Evolutionary conservation across 2,888 invertebrate genomes (phyloP), one percentile per base, ranked within the genome.

Genomic region (Parnassius smintheus): DNA sequence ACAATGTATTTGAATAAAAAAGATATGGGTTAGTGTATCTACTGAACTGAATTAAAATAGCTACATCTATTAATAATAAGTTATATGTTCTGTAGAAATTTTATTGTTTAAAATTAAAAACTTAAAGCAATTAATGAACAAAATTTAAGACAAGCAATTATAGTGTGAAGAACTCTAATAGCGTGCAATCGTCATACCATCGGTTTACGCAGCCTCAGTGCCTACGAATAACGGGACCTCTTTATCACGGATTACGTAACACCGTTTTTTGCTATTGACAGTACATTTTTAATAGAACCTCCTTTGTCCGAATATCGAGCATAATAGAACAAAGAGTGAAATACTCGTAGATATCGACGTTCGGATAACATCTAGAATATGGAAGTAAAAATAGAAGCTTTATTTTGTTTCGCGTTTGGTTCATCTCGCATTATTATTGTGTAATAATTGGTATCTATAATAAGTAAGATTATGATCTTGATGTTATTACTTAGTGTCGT

Each of bases 201-300:
- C 50, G 67, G 60, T 66, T 59, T 59, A 57, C 59, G 57, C 51
- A 60, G 55, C 18, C 55, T 9, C 41, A 56, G 61, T 53, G 10
- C 56, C 46, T 35, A 52, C 51, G 50, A 55, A 18, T 65, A 62
- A 80, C 83, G 81, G 83, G 69, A 72, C 66, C 49, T 60, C 69
- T 67, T 72, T 72, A 68, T 69, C 66, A 66, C 69, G 69, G 70
- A 72, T 85, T 84, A 80, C 80, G 82, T 78, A 84, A 83, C 75
- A 68, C 61, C 58, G 68, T 82, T 82, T 76, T 78, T 80, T 80
- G 78, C 81, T 74, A 77, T 80, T 74, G 75, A 75, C 72, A 76
- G 72, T 78, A 70, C 68, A 73, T 73, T 76, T 72, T 72, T 74
- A 71, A 74, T 70, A 76, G 70, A 67, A 68, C 63, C 64, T 71